phyloP scores from a whole-genome alignment of 2,888 invertebrate species.

The Spatulosminthurus flaviceps region DNA sequence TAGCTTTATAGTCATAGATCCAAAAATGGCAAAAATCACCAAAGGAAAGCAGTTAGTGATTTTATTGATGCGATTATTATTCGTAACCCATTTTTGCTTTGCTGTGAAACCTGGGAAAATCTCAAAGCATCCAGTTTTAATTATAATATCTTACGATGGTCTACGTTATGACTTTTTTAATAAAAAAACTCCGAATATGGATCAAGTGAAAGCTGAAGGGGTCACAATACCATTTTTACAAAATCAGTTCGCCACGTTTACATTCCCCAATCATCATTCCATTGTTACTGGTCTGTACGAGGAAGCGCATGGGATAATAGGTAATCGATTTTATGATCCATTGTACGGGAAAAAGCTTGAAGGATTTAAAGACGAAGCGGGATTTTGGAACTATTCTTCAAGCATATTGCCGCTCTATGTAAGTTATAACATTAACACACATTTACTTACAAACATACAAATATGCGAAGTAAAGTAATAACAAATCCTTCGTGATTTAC shows the following conservation, averaged over 20 bases:
- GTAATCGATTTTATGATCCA: slow-evolving; percentile 72
- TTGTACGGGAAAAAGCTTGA: slow-evolving; percentile 59
- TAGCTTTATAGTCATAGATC: no score
- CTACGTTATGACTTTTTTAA: slow-evolving; percentile 76
- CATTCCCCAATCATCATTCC: slow-evolving; percentile 76
- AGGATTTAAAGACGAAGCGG: slow-evolving; percentile 44
- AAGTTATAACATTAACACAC: slow-evolving; percentile 7
- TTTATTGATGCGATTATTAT: no score
- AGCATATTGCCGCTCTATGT: slow-evolving; percentile 56
- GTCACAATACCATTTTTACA: slow-evolving; percentile 71
- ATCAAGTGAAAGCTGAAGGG: slow-evolving; percentile 68
- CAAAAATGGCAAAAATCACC: no score
- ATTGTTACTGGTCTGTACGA: slow-evolving; percentile 77
- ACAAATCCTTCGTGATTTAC: slow-evolving; percentile 61
- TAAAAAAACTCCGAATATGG: slow-evolving; percentile 71
- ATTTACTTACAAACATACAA: no score
- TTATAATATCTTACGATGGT: slow-evolving; percentile 77
- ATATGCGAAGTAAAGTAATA: no score
- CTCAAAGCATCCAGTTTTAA: slow-evolving; percentile 53
- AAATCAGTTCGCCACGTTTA: slow-evolving; percentile 76
- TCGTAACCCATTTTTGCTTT: no score
- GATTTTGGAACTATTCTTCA: slow-evolving; percentile 59
- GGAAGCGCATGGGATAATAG: slow-evolving; percentile 76
- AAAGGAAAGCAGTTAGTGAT: no score
- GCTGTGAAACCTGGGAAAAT: not conserved